Evolutionary conservation across 2,113 vertebrate species (phyloP), one percentile per base, ranked within the genome.

Genomic region (Dasypus novemcinctus): DNA sequence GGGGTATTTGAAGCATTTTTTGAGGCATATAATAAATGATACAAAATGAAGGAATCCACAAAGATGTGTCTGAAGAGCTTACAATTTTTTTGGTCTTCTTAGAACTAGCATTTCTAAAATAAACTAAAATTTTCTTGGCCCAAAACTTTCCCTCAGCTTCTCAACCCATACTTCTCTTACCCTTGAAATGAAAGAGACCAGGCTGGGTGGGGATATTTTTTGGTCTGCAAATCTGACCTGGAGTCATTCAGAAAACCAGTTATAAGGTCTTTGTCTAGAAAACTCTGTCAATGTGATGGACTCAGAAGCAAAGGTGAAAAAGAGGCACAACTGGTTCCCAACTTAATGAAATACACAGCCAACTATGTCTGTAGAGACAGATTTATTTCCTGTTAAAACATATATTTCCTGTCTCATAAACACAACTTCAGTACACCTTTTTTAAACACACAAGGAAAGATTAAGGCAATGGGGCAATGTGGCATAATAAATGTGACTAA

Each of bases 301-400:
- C 38, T 88, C 71, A 38, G 80, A 74, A 90, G 63, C 64, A 3
- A 63, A 82, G 93, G 91, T 89, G 96, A 69, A 59, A 59, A 75
- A 31, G 43, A 86, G 80, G 64, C 84, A 89, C 43, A 7, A 12
- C 15, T 21, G 89, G 49, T 74, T 83, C 66, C 74, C 25, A 38
- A 38, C 63, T 17, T 96, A 81, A 95, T 91, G 68, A 93, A 93
- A 89, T 57, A 87, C 92, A 83, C 93, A 92, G 85, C 72, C 94
- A 61, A 36, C 78, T 27, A 9, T 23, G 93, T 82, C 85, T 95
- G 69, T 9, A 41, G 88, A 75, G 93, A 41, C 91, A 95, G 93
- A 96, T 95, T 95, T 95, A 95, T 96, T 96, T 96, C 74, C 96
- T 93, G 95, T 85, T 92, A 93, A 88, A 87, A 75, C 69, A 12